These are phyloP conservation scores for Vespertilio murinus DNA, from an alignment of 2,797 vertebrate species.

Conservation along the genomic window DNA sequence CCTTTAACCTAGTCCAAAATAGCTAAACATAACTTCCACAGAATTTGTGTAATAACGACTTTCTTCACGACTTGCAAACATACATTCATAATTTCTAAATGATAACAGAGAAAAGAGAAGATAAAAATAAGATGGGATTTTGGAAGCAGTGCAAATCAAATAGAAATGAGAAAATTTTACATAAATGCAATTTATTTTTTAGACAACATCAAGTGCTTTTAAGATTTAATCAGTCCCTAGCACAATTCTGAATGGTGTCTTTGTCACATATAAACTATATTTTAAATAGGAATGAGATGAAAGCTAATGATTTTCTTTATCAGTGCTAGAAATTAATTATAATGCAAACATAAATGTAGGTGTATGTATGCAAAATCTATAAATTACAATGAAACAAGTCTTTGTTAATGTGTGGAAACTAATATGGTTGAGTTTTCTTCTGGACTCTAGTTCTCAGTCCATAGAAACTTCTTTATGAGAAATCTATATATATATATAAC, in stretches of 20 bases:
- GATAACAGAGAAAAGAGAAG: not conserved
- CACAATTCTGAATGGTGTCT: not conserved
- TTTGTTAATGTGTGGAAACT: not conserved
- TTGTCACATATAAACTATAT: not conserved
- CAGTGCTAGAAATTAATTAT: constrained; percentile 25
- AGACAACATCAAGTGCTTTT: constrained; percentile 4
- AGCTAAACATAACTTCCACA: not conserved
- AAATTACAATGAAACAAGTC: constrained; percentile 42
- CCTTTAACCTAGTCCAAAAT: not conserved
- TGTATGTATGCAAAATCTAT: constrained; percentile 16
- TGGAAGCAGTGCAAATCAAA: constrained; percentile 48
- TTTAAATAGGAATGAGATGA: constrained; percentile 41
- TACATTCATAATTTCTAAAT: constrained; percentile 22
- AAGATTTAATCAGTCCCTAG: constrained; percentile 8
- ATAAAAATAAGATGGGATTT: not conserved
- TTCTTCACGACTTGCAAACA: not conserved
- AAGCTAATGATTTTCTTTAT: constrained; percentile 57
- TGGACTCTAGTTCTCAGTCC: not conserved
- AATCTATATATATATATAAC: not conserved
- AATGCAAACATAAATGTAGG: constrained; percentile 46
- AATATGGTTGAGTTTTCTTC: not conserved
- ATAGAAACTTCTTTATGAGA: not conserved
- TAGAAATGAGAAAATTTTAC: constrained; percentile 62
- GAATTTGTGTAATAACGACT: not conserved
- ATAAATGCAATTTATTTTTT: constrained; percentile 55